These are phyloP conservation scores for Agrilus planipennis DNA, from an alignment of 1,140 invertebrate genomes.

Conservation along the genomic window DNA sequence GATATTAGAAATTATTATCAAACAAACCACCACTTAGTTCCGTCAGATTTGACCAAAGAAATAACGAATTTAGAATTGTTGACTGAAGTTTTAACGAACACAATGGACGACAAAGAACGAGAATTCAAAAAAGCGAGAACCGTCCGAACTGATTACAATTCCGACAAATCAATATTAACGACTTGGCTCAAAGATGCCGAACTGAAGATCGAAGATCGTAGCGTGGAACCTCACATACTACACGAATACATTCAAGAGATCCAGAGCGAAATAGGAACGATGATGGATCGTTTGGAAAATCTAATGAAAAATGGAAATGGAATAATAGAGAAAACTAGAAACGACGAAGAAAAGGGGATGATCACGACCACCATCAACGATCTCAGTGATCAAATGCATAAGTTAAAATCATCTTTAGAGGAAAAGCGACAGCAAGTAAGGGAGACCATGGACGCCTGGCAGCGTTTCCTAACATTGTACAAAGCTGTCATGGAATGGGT, in stretches of 20 bases:
- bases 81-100: conserved; percentile 61
- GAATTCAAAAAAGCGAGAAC: conserved; percentile 77
- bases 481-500: conserved; percentile 73
- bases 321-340: conserved; percentile 66
- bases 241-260: conserved; percentile 66
- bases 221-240: conserved; percentile 60
- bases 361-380: conserved; percentile 63
- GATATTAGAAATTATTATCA: conserved; percentile 55
- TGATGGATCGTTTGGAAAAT: conserved; percentile 65
- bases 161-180: conserved; percentile 68
- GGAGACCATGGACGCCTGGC: conserved; percentile 78
- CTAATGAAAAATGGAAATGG: conserved; percentile 62
- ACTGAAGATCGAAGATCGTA: conserved; percentile 67
- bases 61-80: conserved; percentile 63
- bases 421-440: conserved; percentile 73
- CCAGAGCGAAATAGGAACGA: conserved; percentile 57
- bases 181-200: conserved; percentile 73
- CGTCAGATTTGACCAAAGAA: conserved; percentile 63
- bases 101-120: conserved; percentile 76
- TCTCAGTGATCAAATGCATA: conserved; percentile 63
- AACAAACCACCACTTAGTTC: conserved; percentile 49
- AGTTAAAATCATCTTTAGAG: conserved; percentile 64
- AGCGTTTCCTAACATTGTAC: conserved; percentile 72
- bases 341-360: conserved; percentile 62
- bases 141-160: conserved; percentile 62